Evolutionary conservation across 2,888 invertebrate genomes (phyloP).

Genomic region (Bruchidius siliquastri): DNA sequence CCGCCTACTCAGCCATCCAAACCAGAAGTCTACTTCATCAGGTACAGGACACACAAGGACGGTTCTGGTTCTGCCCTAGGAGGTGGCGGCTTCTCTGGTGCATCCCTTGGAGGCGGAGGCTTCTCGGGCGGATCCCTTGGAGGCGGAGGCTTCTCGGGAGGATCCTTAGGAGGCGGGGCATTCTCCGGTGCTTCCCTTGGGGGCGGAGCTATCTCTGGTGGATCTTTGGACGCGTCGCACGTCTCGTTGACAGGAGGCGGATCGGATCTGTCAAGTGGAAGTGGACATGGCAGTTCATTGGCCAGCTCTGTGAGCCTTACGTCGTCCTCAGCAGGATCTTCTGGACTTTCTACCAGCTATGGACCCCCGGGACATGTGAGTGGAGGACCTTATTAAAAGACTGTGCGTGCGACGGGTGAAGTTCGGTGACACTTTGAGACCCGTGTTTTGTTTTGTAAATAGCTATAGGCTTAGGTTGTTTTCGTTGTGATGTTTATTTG

Average conservation of each 20-base stretch:
- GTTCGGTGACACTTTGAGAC: background rate
- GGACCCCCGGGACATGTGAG: slow-evolving; percentile 43
- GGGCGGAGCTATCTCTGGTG: slow-evolving; percentile 6
- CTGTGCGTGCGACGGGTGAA: background rate
- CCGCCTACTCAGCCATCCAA: slow-evolving; percentile 80
- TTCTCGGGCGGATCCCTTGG: slow-evolving; percentile 42
- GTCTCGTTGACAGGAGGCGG: slow-evolving; percentile 1
- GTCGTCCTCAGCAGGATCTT: slow-evolving; percentile 14
- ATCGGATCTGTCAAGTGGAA: slow-evolving; percentile 4
- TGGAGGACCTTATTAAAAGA: slow-evolving; percentile 22
- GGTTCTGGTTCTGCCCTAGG: slow-evolving; percentile 11
- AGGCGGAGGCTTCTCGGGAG: slow-evolving; percentile 9
- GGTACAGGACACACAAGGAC: slow-evolving; percentile 70
- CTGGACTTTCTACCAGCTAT: slow-evolving; percentile 32
- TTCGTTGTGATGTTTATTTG: slow-evolving; percentile 28
- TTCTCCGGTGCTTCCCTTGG: slow-evolving; percentile 6
- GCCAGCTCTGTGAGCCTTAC: slow-evolving; percentile 12
- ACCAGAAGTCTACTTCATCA: slow-evolving; percentile 88
- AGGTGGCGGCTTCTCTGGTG: slow-evolving; percentile 33
- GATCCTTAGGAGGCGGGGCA: slow-evolving; percentile 9
- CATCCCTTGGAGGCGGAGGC: slow-evolving; percentile 19
- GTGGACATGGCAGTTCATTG: slow-evolving; percentile 13
- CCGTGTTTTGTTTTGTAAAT: slow-evolving; percentile 26
- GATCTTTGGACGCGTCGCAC: slow-evolving; percentile 9
- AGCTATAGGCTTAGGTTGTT: slow-evolving; percentile 25